Percentiles rank a stretch among this genome's conserved stretches.
phyloP scores from a whole-genome alignment of 2,888 invertebrate genomes.

The Tipula helvola region DNA sequence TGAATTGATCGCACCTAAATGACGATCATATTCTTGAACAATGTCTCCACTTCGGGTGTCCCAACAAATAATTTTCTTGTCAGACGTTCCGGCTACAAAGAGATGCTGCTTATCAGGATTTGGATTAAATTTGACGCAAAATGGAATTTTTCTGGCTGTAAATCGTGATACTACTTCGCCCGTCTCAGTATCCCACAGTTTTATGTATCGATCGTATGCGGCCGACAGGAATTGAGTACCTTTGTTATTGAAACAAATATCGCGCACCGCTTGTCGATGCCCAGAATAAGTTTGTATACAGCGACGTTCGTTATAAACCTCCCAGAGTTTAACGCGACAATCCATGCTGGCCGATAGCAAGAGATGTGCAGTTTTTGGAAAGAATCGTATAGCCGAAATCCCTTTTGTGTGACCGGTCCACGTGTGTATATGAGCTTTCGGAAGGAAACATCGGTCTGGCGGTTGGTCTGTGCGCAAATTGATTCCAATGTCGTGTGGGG shows the following conservation, averaged over 20 bases:
- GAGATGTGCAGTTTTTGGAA: conserved; percentile 88
- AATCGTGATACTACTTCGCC: conserved; percentile 78
- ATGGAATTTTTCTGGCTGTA: conserved; percentile 93
- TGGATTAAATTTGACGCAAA: conserved; percentile 96
- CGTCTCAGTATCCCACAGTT: conserved; percentile 98
- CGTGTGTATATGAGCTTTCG: conserved; percentile 89
- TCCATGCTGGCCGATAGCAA: conserved; percentile 96
- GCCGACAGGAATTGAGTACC: conserved; percentile 91
- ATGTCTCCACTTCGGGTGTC: conserved; percentile 90
- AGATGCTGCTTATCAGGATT: conserved; percentile 94
- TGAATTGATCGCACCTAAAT: conserved; percentile 96
- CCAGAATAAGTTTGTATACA: conserved; percentile 92
- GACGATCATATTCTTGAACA: conserved; percentile 96
- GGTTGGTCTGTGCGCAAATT: conserved; percentile 76
- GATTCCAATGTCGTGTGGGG: conserved; percentile 86
- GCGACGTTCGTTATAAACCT: conserved; percentile 89
- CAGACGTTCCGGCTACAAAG: conserved; percentile 96
- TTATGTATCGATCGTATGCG: conserved; percentile 86
- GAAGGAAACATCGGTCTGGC: conserved; percentile 91
- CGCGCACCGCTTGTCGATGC: conserved; percentile 92
- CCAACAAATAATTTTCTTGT: conserved; percentile 99
- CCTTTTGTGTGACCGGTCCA: conserved; percentile 98
- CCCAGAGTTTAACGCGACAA: conserved; percentile 95
- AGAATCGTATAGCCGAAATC: conserved; percentile 88
- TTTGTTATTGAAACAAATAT: conserved; percentile 88